Percentiles rank a stretch among this genome's conserved stretches.
phyloP scores from a whole-genome alignment of 2,888 invertebrate species.

The Lapara coniferarum region DNA sequence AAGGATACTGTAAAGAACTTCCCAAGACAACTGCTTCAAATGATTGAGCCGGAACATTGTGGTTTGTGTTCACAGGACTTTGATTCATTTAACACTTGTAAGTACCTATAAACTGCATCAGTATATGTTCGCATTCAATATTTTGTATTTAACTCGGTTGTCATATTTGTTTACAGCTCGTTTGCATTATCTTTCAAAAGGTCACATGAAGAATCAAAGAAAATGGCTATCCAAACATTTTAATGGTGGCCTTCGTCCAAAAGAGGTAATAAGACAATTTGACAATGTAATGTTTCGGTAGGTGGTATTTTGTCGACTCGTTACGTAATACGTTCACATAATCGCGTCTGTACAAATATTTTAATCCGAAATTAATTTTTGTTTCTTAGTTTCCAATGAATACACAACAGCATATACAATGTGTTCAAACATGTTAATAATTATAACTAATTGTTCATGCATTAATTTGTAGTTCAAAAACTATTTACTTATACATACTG shows the following conservation, averaged over 20 bases:
- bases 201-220: constrained; percentile 66
- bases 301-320: constrained; percentile 55
- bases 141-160: constrained; percentile 20
- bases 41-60: constrained; percentile 61
- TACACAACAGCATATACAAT: too few relatives aligned
- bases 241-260: constrained; percentile 38
- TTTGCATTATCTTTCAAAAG: constrained; percentile 70
- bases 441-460: too few relatives aligned
- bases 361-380: too few relatives aligned
- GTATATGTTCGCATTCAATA: neutral
- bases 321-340: constrained; percentile 65
- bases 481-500: neutral
- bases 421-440: too few relatives aligned
- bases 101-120: constrained; percentile 44
- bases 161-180: constrained; percentile 63
- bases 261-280: constrained; percentile 71
- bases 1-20: constrained; percentile 54
- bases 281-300: constrained; percentile 67
- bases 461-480: neutral
- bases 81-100: constrained; percentile 54
- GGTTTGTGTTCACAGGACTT: constrained; percentile 59
- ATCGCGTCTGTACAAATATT: constrained; percentile 24
- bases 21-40: constrained; percentile 53
- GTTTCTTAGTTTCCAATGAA: too few relatives aligned
- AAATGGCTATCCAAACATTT: constrained; percentile 57